These are phyloP conservation scores for Chiridota heheva DNA, from an alignment of 35 echinoderm and acorn worm species.

Conservation along the genomic window DNA sequence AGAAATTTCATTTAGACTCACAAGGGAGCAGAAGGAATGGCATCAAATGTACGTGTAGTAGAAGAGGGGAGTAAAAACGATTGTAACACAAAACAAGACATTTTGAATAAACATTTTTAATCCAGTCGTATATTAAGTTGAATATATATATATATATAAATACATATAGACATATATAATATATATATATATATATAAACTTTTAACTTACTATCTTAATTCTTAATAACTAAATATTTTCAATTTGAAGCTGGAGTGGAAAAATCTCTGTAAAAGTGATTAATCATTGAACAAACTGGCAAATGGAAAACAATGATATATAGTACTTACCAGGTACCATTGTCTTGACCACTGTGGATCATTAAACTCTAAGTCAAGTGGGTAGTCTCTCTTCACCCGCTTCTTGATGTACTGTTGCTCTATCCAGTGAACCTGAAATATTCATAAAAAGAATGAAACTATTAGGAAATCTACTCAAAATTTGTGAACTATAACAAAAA, in stretches of 20 bases:
- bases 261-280: background rate
- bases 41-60: too few species aligned
- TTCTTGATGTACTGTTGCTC: constrained; percentile 75
- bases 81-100: background rate
- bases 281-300: background rate
- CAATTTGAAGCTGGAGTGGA: background rate
- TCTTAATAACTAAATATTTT: background rate
- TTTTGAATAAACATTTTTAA: background rate
- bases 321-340: constrained; percentile 97
- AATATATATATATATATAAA: background rate
- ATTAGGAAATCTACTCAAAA: too few species aligned
- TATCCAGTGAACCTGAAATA: constrained; percentile 82
- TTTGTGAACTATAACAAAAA: too few species aligned
- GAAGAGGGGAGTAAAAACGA: background rate
- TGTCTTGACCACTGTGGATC: constrained; percentile 62
- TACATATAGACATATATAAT: too few species aligned
- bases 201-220: background rate
- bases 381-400: constrained; percentile 70
- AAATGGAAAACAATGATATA: too few species aligned
- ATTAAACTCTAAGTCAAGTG: constrained; percentile 27
- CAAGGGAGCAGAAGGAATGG: too few species aligned
- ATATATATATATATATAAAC: background rate
- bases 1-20: too few species aligned
- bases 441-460: too few species aligned
- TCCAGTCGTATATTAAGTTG: background rate